Evolutionary conservation across 2,113 vertebrate genomes (phyloP).

Genomic region (Pampusana beccarii): DNA sequence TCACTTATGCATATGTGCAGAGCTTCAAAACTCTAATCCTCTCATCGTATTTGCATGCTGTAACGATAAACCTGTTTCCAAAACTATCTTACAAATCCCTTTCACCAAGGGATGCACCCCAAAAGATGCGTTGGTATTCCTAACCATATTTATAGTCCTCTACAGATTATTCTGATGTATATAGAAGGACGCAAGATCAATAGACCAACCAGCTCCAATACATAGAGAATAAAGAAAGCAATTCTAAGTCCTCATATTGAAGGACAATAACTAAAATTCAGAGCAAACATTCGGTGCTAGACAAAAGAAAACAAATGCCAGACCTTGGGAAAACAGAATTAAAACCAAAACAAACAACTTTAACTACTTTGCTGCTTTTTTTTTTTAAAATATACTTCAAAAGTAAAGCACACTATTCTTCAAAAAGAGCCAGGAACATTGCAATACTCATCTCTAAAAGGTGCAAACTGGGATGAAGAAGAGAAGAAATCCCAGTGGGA

Average conservation of each 20-base stretch:
- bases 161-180: neutral
- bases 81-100: neutral
- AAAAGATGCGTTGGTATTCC: neutral
- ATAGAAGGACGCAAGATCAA: neutral
- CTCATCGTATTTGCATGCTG: neutral
- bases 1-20: neutral
- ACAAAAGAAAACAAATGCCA: neutral
- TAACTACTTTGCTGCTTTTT: neutral
- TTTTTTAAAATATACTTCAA: neutral
- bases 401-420: neutral
- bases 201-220: neutral
- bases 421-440: neutral
- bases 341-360: too few species aligned
- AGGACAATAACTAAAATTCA: neutral
- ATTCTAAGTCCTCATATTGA: neutral
- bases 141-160: neutral
- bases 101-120: rapidly evolving
- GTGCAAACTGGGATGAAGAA: neutral
- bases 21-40: neutral
- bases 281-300: neutral
- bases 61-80: neutral
- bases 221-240: neutral
- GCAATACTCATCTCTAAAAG: neutral
- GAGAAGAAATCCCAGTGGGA: neutral
- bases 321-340: neutral